Evolutionary conservation across 2,797 vertebrate genomes (phyloP).

Genomic region (Anguilla marmorata): DNA sequence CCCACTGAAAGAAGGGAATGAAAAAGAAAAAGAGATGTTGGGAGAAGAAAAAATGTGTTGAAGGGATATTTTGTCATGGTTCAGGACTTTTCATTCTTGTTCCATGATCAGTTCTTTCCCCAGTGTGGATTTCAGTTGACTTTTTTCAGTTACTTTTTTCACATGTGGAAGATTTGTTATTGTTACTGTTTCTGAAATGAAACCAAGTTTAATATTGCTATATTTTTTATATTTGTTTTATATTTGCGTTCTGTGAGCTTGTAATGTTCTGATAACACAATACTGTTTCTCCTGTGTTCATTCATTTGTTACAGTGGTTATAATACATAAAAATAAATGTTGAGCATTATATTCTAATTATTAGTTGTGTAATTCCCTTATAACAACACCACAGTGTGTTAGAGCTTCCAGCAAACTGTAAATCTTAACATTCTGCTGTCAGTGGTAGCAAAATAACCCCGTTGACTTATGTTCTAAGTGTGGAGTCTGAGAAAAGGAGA

Average conservation of each 20-base stretch:
- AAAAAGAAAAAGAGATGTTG: background rate
- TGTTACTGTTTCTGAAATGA: background rate
- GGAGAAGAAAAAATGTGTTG: background rate
- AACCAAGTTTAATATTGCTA: background rate
- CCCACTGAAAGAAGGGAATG: conserved; percentile 64
- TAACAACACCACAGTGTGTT: background rate
- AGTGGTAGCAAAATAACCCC: background rate
- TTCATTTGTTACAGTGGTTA: background rate
- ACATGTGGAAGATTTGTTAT: background rate
- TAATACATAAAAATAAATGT: conserved; percentile 5
- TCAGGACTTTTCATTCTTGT: background rate
- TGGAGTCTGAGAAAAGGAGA: background rate
- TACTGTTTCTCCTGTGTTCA: background rate
- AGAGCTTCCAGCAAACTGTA: background rate
- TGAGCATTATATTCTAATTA: background rate
- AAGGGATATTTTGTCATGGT: background rate
- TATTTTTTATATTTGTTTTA: background rate
- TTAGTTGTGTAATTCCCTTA: background rate
- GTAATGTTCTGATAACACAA: background rate
- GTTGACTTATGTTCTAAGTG: background rate
- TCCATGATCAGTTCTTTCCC: background rate
- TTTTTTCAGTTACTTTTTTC: background rate
- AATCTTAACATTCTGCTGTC: background rate
- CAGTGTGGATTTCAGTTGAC: background rate
- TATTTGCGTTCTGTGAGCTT: background rate